Conservation (phyloP, 2,113 vertebrate genomes). For the Dromaius novaehollandiae region DNA sequence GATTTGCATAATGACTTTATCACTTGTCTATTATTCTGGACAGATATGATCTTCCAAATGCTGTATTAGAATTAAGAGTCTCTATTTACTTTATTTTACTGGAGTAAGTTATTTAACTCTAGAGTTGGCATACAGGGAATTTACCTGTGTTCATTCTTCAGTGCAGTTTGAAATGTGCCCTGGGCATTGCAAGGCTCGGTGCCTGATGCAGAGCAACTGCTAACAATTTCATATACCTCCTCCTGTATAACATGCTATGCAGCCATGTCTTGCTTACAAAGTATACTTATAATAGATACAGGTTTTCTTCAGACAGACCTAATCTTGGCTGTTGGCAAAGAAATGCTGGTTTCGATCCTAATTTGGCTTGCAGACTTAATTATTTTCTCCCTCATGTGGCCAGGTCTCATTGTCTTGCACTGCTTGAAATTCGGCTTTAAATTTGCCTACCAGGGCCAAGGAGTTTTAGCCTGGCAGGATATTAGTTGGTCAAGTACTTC, state of each 20-base stretch:
- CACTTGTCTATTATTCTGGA: background rate
- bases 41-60: background rate
- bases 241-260: background rate
- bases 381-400: background rate
- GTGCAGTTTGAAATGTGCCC: background rate
- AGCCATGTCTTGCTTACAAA: background rate
- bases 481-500: conserved; percentile 22
- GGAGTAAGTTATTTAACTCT: background rate
- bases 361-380: background rate
- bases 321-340: background rate
- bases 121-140: background rate
- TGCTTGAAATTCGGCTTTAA: conserved; percentile 28
- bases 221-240: background rate
- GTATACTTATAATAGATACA: background rate
- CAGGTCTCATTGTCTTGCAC: background rate
- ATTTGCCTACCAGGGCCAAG: background rate
- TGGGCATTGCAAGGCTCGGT: background rate
- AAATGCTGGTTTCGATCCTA: background rate
- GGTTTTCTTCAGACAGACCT: background rate
- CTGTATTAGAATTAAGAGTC: background rate
- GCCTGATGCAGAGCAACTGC: background rate
- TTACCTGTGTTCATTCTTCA: background rate
- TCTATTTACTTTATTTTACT: background rate
- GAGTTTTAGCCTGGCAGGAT: background rate
- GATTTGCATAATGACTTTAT: background rate